phyloP scores from a whole-genome alignment of 1,140 invertebrate species.

The Halictus rubicundus region DNA sequence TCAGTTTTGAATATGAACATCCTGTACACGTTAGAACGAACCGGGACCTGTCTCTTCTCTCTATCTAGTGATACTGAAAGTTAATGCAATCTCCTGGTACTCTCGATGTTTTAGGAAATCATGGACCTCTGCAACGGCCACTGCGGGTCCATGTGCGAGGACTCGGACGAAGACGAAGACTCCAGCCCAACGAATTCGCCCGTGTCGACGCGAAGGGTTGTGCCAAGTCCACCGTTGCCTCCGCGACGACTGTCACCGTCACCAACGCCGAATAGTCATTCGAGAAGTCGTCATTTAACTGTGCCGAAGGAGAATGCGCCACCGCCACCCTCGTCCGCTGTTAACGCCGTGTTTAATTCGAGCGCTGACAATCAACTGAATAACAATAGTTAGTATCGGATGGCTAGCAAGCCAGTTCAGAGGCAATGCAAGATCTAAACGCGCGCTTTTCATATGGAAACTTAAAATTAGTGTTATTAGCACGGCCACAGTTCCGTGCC shows the following conservation, averaged over 20 bases:
- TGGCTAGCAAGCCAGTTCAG: no score
- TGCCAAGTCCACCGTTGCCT: slow-evolving; percentile 83
- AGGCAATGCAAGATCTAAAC: no score
- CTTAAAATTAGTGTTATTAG: no score
- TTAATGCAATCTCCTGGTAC: slow-evolving; percentile 1
- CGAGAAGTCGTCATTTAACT: slow-evolving; percentile 75
- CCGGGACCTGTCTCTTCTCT: no score
- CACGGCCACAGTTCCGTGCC: no score
- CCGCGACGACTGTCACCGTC: slow-evolving; percentile 84
- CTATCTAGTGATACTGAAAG: background rate
- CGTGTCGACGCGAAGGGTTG: slow-evolving; percentile 73
- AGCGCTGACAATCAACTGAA: slow-evolving; percentile 71
- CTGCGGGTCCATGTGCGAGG: slow-evolving; percentile 74
- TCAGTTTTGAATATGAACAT: no score
- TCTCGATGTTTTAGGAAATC: slow-evolving; percentile 75
- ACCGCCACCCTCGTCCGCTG: slow-evolving; percentile 60
- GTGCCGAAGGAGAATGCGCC: slow-evolving; percentile 81
- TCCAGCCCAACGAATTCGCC: slow-evolving; percentile 82
- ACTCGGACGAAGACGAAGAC: slow-evolving; percentile 76
- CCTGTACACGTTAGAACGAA: background rate
- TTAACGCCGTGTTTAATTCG: slow-evolving; percentile 70
- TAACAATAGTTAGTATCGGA: slow-evolving; percentile 71
- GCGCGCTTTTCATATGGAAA: no score
- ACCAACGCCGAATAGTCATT: slow-evolving; percentile 70
- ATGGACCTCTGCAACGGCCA: slow-evolving; percentile 78